Evolutionary conservation across 2,888 invertebrate genomes (phyloP).

Genomic region (Caenorhabditis japonica): DNA sequence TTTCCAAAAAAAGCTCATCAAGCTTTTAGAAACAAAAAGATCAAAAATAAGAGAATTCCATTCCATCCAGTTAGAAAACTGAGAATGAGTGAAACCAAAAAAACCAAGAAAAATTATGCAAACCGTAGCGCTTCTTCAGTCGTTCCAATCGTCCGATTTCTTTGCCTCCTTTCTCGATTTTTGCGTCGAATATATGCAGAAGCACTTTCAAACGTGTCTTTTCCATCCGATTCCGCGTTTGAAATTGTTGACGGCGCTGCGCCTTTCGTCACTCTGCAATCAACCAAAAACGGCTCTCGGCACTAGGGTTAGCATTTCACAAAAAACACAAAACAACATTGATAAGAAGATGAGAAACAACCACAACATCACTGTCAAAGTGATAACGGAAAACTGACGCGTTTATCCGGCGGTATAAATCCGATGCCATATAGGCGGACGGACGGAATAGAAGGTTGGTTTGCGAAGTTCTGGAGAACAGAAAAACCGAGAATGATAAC

Average conservation of each 20-base stretch:
- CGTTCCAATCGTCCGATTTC: slow-evolving; percentile 74
- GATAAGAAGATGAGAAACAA: slow-evolving; percentile 25
- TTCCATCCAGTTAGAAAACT: slow-evolving; percentile 33
- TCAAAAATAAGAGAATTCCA: slow-evolving; percentile 21
- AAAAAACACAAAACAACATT: slow-evolving; percentile 13
- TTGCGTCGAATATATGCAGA: slow-evolving; percentile 74
- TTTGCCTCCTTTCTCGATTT: slow-evolving; percentile 71
- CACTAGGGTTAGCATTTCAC: slow-evolving; percentile 28
- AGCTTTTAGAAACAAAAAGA: slow-evolving; percentile 28
- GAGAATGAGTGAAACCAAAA: slow-evolving; percentile 31
- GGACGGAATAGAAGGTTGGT: slow-evolving; percentile 55
- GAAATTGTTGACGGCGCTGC: slow-evolving; percentile 21
- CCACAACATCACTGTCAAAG: slow-evolving; percentile 32
- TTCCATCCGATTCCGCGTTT: slow-evolving; percentile 48
- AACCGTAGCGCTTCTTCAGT: slow-evolving; percentile 70
- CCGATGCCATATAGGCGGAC: slow-evolving; percentile 52
- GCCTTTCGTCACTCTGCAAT: slow-evolving; percentile 38
- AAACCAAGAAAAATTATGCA: too few species aligned
- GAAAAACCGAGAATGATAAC: slow-evolving; percentile 18
- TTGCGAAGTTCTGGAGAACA: slow-evolving; percentile 50
- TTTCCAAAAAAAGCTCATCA: slow-evolving; percentile 23
- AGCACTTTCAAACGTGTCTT: slow-evolving; percentile 69
- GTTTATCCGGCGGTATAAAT: slow-evolving; percentile 54
- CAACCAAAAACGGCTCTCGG: background rate
- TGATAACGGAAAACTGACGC: slow-evolving; percentile 53